Base-by-base conservation (phyloP, 2,113 vertebrate genomes). In the Opisthocomus hoazin region DNA sequence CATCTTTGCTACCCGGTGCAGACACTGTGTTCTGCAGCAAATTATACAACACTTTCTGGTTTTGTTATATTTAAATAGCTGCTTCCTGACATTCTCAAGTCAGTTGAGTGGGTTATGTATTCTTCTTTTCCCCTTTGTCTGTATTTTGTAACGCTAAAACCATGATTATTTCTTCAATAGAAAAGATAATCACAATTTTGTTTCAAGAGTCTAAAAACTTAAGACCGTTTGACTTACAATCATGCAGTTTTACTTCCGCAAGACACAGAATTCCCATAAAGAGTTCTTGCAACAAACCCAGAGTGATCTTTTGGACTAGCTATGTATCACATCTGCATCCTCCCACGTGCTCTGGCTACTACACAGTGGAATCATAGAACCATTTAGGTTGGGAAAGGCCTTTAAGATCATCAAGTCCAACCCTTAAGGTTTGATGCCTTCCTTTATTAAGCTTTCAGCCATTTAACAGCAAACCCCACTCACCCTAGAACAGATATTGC, bases 221-320 rank as follows among this genome's bases (percentile, higher is more conserved):
- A 43, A 78, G 34, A 65, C 29, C 15, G 15, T 27, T 36, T 77
- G 57, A 80, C 17, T 79, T 61, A 39, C 8, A 58, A 43, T 69
- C 36, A 36, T n/a, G 13, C 21, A 2, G 4, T 46, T 81, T 87
- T 32, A 78, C 17, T n/a, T 7, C 19, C 71, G 7, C 23, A 41
- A 45, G 36, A 84, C 12, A 45, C 0, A 12, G 8, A 56, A 70
- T 60, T 81, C 32, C 46, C 8, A 3, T 26, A 32, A 66, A 37
- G 10, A 0, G 0, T 56, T 75, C 69, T 7, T 68, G 36, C 2
- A 1, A 75, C 8, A 95, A 84, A 75, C 7, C 11, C 34, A 32
- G 10, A 32, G 36, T 4, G 17, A 32, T 13, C 5, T 56, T 86
- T 58, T 21, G 10, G 34, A 61, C 20, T 61, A n/a, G 34, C 22